These are phyloP conservation scores for Ceraclea dissimilis DNA, from an alignment of 2,888 invertebrate species.

Conservation along the genomic window DNA sequence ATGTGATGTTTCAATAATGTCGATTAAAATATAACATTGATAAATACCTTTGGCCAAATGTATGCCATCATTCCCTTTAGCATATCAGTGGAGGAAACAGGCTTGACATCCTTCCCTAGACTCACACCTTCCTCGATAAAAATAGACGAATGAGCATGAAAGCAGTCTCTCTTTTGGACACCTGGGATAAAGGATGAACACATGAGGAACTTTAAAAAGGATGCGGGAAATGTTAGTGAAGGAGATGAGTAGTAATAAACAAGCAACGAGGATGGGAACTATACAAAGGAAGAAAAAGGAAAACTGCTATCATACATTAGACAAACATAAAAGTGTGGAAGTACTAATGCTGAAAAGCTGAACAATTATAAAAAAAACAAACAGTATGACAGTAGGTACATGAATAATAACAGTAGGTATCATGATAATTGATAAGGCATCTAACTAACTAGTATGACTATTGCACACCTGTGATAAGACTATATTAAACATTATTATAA, in stretches of 20 bases:
- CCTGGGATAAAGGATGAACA: slow-evolving; percentile 32
- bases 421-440: no score
- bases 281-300: slow-evolving; percentile 11
- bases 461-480: no score
- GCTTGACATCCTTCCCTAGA: slow-evolving; percentile 47
- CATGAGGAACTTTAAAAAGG: slow-evolving; percentile 12
- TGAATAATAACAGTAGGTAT: no score
- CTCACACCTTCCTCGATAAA: slow-evolving; percentile 58
- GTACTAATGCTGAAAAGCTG: no score
- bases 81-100: slow-evolving; percentile 71
- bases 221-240: slow-evolving; percentile 23
- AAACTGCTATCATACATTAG: slow-evolving; percentile 23
- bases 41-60: slow-evolving; percentile 84
- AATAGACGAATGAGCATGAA: slow-evolving; percentile 80
- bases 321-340: slow-evolving; percentile 6
- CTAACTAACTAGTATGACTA: no score
- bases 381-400: no score
- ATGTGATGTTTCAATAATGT: not conserved
- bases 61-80: slow-evolving; percentile 80
- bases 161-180: slow-evolving; percentile 70
- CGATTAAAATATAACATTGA: not conserved
- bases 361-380: not conserved
- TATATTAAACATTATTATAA: no score
- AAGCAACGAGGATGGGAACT: slow-evolving; percentile 28
- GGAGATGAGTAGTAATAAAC: slow-evolving; percentile 9